These are phyloP conservation scores for Philaethria dido DNA, from an alignment of 2,888 invertebrate species.

Conservation along the genomic window DNA sequence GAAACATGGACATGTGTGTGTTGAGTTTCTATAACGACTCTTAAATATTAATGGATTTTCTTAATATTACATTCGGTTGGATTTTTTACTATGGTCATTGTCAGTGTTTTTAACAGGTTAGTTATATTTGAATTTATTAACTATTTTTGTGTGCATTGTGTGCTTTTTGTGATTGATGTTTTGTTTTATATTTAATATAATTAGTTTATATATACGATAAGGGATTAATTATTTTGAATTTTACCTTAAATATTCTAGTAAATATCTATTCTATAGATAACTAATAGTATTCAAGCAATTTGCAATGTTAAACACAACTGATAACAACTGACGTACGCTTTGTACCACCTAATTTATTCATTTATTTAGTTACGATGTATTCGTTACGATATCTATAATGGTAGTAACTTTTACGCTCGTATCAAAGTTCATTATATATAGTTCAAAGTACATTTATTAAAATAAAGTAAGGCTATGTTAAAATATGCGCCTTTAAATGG, in stretches of 20 bases:
- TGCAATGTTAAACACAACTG: conserved; percentile 49
- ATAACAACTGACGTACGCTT: conserved; percentile 39
- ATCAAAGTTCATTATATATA: conserved; percentile 15
- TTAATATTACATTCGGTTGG: conserved; percentile 55
- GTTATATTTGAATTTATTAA: conserved; percentile 46
- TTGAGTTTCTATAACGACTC: conserved; percentile 61
- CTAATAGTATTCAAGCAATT: background rate
- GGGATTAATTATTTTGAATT: too few species aligned
- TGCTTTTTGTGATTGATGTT: conserved; percentile 8
- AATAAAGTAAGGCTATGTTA: background rate
- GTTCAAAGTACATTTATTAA: conserved; percentile 3
- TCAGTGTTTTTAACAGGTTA: conserved; percentile 81
- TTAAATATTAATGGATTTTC: conserved; percentile 62
- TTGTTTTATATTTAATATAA: background rate
- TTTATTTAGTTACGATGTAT: conserved; percentile 39
- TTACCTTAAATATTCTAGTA: background rate
- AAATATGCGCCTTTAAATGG: background rate
- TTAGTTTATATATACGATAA: background rate
- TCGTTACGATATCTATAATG: conserved; percentile 27
- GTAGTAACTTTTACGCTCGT: conserved; percentile 20
- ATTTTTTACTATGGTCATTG: conserved; percentile 81
- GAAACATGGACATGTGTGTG: conserved; percentile 69
- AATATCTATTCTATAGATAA: background rate
- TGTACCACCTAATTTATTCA: conserved; percentile 35
- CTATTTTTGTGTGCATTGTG: background rate